phyloP scores from a whole-genome alignment of 2,797 vertebrate species.

The Neopelma chrysocephalum region DNA sequence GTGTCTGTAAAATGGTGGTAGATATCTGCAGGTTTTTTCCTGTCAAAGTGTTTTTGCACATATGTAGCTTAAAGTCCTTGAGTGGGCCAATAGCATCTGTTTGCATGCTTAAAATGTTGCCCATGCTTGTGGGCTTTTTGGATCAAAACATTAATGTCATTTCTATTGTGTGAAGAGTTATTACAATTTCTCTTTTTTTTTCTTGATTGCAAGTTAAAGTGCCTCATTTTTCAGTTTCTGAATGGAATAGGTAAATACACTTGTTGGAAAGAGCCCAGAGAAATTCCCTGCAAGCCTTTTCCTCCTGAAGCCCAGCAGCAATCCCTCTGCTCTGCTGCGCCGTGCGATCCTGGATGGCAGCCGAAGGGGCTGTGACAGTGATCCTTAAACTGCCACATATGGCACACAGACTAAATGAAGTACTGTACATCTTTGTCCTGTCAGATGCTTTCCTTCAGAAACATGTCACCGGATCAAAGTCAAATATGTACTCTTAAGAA shows the following conservation, averaged over 20 bases:
- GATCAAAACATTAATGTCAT: neutral
- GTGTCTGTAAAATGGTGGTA: neutral
- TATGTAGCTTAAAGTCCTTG: neutral
- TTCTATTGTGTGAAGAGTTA: neutral
- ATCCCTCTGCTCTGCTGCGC: neutral
- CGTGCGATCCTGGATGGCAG: rapidly evolving
- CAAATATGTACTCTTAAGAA: neutral
- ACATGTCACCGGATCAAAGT: slow-evolving; percentile 47
- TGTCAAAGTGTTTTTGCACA: neutral
- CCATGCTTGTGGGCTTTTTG: neutral
- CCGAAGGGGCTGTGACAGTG: neutral
- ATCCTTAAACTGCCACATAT: neutral
- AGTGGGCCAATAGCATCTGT: neutral
- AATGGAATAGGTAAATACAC: neutral
- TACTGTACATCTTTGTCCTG: slow-evolving; percentile 22
- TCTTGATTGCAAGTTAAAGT: neutral
- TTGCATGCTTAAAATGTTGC: neutral
- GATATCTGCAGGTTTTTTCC: neutral
- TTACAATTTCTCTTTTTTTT: neutral
- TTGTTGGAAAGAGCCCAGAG: neutral
- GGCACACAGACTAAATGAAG: slow-evolving; percentile 3
- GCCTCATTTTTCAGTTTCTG: neutral
- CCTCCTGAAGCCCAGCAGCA: neutral
- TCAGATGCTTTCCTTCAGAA: slow-evolving; percentile 44
- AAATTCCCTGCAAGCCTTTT: neutral